A percentile compares a stretch with the other conserved stretches of the same genome.
Conservation (phyloP, 2,113 vertebrate genomes). For the Macquaria australasica region DNA sequence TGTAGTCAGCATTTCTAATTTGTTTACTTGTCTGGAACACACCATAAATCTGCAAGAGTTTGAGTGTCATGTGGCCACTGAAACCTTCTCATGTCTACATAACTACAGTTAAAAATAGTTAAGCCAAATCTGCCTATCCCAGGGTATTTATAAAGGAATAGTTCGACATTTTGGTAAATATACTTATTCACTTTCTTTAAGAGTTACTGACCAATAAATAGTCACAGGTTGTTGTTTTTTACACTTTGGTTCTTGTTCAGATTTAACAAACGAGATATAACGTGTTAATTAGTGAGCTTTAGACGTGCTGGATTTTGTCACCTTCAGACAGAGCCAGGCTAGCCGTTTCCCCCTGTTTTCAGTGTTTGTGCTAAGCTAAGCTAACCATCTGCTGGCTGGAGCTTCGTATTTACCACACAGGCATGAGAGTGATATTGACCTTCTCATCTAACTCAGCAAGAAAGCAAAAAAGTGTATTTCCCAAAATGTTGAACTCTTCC, state of each 20-base stretch:
- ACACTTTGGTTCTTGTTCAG: not conserved
- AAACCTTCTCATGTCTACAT: not conserved
- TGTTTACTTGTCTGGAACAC: not conserved
- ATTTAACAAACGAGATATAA: not conserved
- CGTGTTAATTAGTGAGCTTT: no score
- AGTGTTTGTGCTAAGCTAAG: constrained; percentile 4
- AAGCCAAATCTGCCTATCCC: not conserved
- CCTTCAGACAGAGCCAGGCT: not conserved
- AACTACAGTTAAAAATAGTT: not conserved
- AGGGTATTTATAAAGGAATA: not conserved
- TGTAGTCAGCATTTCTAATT: not conserved
- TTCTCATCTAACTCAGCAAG: not conserved
- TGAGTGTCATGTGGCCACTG: not conserved
- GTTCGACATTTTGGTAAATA: not conserved
- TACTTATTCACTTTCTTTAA: not conserved
- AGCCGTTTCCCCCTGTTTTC: not conserved
- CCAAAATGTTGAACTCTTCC: not conserved
- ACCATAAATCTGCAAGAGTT: not conserved
- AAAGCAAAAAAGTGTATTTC: not conserved
- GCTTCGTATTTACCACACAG: not conserved
- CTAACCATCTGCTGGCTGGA: not conserved
- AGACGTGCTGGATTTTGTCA: not conserved
- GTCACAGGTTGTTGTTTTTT: not conserved
- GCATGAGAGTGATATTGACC: no score
- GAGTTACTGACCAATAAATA: no score